Percentiles rank a stretch among this genome's conserved stretches.
phyloP scores from a whole-genome alignment of 2,113 vertebrate species.

The Tor tambroides region DNA sequence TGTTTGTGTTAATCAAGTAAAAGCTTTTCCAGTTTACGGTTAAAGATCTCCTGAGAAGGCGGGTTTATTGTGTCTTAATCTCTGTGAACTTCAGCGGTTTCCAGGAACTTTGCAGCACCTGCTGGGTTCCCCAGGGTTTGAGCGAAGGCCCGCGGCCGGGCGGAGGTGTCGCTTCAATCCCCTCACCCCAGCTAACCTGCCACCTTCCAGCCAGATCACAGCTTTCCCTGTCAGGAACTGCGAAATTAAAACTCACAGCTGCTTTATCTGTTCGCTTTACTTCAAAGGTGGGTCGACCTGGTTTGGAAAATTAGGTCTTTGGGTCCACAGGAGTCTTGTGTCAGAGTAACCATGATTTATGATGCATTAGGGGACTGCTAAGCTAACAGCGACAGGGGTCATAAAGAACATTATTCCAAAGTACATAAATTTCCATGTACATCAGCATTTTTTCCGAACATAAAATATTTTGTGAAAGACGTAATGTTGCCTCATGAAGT shows the following conservation, averaged over 20 bases:
- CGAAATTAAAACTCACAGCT: conserved; percentile 68
- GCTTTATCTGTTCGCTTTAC: conserved; percentile 59
- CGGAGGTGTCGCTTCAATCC: conserved; percentile 38
- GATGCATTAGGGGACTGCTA: conserved; percentile 5
- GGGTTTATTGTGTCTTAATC: conserved; percentile 53
- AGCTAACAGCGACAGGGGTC: conserved; percentile 15
- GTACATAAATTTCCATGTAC: conserved; percentile 47
- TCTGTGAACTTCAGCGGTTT: conserved; percentile 57
- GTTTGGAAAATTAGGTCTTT: conserved; percentile 45
- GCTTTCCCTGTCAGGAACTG: conserved; percentile 60
- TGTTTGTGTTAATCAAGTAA: not conserved
- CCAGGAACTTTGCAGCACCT: conserved; percentile 66
- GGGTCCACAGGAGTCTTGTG: conserved; percentile 26
- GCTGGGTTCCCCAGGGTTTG: conserved; percentile 55
- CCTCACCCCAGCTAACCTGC: conserved; percentile 44
- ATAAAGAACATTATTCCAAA: not conserved
- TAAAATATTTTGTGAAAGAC: not conserved
- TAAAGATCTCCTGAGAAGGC: not conserved
- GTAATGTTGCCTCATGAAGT: not conserved
- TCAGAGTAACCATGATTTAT: conserved; percentile 50
- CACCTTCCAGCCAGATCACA: conserved; percentile 36
- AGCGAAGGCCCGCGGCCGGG: conserved; percentile 23
- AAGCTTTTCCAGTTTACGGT: not conserved
- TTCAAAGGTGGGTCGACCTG: conserved; percentile 63
- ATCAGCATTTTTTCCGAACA: conserved; percentile 9